Evolutionary conservation across 2,888 invertebrate species (phyloP).

Genomic region (Eremobia ochroleuca): DNA sequence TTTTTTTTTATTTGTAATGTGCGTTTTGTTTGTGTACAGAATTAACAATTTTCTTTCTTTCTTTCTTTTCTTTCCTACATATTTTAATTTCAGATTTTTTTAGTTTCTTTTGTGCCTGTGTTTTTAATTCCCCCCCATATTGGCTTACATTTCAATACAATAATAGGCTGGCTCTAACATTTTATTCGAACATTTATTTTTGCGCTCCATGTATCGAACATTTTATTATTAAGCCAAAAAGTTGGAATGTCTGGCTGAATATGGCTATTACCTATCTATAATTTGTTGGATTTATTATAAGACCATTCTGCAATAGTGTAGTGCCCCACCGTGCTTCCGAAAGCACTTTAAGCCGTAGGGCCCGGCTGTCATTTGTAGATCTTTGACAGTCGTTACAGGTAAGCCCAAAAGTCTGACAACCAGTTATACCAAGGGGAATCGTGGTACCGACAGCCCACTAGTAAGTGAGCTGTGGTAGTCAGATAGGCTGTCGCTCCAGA

Average conservation of each 20-base stretch:
- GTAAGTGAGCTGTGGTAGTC: background rate
- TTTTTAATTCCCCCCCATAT: background rate
- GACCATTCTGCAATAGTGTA: background rate
- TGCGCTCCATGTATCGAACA: too few relatives aligned
- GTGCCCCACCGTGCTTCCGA: background rate
- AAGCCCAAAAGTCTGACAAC: background rate
- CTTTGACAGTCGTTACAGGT: background rate
- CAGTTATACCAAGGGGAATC: background rate
- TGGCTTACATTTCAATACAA: slow-evolving; percentile 2
- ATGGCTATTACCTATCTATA: background rate
- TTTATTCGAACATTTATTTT: background rate
- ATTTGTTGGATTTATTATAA: slow-evolving; percentile 1
- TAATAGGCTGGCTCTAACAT: background rate
- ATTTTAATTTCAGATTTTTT: background rate
- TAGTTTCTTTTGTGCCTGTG: background rate
- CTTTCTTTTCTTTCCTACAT: too few relatives aligned
- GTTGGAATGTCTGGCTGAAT: background rate
- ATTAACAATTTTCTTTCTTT: too few relatives aligned
- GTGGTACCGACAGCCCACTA: background rate
- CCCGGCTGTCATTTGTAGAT: background rate
- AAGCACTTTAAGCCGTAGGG: background rate
- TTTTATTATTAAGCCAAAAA: background rate
- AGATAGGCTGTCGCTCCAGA: background rate
- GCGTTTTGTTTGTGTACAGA: too few relatives aligned
- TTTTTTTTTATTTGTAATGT: too few relatives aligned